Evolutionary conservation across 2,888 invertebrate genomes (phyloP).

Genomic region (Keiferia lycopersicella): DNA sequence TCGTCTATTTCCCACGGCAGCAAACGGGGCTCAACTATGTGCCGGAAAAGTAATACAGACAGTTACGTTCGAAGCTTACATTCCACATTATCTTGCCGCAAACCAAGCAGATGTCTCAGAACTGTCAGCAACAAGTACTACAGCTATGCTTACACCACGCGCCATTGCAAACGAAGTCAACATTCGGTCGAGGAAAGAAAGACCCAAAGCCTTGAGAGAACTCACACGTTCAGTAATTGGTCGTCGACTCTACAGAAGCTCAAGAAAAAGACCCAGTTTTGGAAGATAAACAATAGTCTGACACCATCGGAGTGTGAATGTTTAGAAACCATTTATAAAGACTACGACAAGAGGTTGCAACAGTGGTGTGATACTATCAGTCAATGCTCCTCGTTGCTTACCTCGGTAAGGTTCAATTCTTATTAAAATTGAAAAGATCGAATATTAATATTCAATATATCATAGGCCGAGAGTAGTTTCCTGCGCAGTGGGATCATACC

Average conservation of each 20-base stretch:
- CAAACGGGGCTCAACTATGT: constrained; percentile 52
- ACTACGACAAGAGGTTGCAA: constrained; percentile 71
- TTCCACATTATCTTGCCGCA: constrained; percentile 65
- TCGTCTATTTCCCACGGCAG: constrained; percentile 50
- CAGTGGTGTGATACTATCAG: constrained; percentile 77
- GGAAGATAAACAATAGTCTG: constrained; percentile 54
- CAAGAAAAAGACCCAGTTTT: constrained; percentile 61
- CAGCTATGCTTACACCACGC: constrained; percentile 55
- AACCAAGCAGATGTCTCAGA: constrained; percentile 54
- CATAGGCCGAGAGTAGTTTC: too few relatives aligned
- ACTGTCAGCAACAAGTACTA: constrained; percentile 52
- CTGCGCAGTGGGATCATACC: too few relatives aligned
- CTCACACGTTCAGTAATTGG: constrained; percentile 58
- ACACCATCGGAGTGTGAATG: constrained; percentile 65
- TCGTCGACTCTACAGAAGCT: constrained; percentile 59
- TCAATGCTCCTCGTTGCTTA: constrained; percentile 61
- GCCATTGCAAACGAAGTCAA: constrained; percentile 48
- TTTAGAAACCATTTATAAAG: constrained; percentile 69
- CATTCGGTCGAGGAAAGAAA: constrained; percentile 46
- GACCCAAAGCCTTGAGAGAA: constrained; percentile 57
- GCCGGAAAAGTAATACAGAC: constrained; percentile 57
- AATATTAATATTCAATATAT: too few relatives aligned
- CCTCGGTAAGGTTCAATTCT: constrained; percentile 50
- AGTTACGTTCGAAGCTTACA: constrained; percentile 64
- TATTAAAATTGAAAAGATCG: too few relatives aligned